phyloP scores from a whole-genome alignment of 2,888 invertebrate genomes.

The Hyalella azteca region DNA sequence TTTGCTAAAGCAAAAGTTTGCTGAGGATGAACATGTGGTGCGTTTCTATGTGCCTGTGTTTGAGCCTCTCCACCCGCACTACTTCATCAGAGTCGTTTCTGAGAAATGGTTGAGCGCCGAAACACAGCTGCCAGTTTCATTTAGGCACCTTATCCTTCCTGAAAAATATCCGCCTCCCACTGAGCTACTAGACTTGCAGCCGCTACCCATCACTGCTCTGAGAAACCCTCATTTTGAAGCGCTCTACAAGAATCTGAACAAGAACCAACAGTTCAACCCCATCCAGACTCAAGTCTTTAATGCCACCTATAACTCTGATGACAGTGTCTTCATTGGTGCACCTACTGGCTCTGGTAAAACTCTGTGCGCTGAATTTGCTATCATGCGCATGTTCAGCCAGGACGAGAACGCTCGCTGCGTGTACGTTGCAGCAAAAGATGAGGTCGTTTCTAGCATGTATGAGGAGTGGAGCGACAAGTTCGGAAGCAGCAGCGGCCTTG shows the following conservation, averaged over 20 bases:
- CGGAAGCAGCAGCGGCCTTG: slow-evolving; percentile 69
- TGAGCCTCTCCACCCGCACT: slow-evolving; percentile 97
- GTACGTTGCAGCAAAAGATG: slow-evolving; percentile 90
- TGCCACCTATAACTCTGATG: slow-evolving; percentile 96
- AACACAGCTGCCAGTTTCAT: slow-evolving; percentile 94
- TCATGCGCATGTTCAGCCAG: slow-evolving; percentile 81
- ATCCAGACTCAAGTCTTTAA: slow-evolving; percentile 99
- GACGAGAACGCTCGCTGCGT: slow-evolving; percentile 77
- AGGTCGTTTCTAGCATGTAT: slow-evolving; percentile 86
- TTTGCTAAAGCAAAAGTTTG: slow-evolving; percentile 91
- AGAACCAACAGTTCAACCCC: slow-evolving; percentile 94
- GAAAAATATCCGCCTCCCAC: slow-evolving; percentile 99
- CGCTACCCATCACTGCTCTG: slow-evolving; percentile 90
- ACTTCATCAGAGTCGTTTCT: slow-evolving; percentile 89
- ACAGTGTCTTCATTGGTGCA: slow-evolving; percentile 95
- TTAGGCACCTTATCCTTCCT: slow-evolving; percentile 93
- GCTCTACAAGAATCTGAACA: slow-evolving; percentile 74
- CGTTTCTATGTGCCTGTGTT: slow-evolving; percentile 99
- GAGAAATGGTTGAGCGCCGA: slow-evolving; percentile 94
- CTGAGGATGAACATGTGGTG: slow-evolving; percentile 90
- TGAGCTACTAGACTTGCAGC: slow-evolving; percentile 94
- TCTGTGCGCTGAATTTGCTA: slow-evolving; percentile 93
- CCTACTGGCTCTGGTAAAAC: slow-evolving; percentile 89
- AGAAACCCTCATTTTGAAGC: slow-evolving; percentile 84
- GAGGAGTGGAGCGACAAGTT: slow-evolving; percentile 92